Conservation (phyloP, 2,888 invertebrate species). For the Synergus laeviventris region DNA sequence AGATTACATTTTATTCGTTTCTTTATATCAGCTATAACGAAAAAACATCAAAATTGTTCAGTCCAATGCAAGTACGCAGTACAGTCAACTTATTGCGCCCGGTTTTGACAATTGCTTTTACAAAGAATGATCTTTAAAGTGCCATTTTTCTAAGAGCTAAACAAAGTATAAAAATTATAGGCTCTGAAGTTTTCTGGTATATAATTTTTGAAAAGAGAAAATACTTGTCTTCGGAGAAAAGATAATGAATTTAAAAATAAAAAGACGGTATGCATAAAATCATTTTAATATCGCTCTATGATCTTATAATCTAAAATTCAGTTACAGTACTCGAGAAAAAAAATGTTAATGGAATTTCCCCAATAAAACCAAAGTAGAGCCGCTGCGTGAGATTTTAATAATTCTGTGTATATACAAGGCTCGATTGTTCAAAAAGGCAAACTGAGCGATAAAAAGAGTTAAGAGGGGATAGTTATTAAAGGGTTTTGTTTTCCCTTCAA, state of each 20-base stretch:
- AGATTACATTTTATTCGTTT: neutral
- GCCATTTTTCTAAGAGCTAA: neutral
- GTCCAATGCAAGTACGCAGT: neutral
- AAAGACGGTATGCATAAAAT: neutral
- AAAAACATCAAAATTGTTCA: neutral
- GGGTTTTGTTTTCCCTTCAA: neutral
- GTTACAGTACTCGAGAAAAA: slow-evolving; percentile 1
- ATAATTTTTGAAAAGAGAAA: neutral
- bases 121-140: neutral
- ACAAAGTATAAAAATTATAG: slow-evolving; percentile 5
- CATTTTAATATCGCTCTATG: neutral
- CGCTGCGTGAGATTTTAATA: slow-evolving; percentile 1
- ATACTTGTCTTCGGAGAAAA: neutral
- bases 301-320: slow-evolving; percentile 5
- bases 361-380: neutral
- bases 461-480: neutral
- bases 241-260: neutral
- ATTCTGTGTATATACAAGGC: slow-evolving; percentile 17
- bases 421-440: neutral
- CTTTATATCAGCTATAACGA: neutral
- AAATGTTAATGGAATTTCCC: slow-evolving; percentile 18
- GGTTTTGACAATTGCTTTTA: neutral
- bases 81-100: neutral
- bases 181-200: neutral
- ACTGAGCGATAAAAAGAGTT: neutral